Base-by-base conservation (phyloP, 2,113 vertebrate species). In the Serranochromis macrocephalus region DNA sequence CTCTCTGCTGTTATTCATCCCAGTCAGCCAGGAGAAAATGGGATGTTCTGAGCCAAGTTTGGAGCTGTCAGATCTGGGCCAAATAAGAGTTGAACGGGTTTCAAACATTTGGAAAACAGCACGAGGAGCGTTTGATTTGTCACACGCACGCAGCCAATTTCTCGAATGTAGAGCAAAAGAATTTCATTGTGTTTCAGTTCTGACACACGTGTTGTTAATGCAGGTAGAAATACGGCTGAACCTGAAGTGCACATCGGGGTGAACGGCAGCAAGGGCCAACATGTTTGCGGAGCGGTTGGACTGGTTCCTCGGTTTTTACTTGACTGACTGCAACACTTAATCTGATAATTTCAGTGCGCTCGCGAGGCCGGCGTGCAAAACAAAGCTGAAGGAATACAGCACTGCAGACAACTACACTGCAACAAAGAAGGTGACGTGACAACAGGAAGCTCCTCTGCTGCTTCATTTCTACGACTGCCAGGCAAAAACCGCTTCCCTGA, bases 61-160 rank as follows among this genome's bases (percentile, higher is more conserved):
- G 84, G 75, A 84, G 92, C 94, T 87, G 91, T 94, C 92, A 94
- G 93, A 95, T 88, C 90, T 88, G 87, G 86, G 91, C 93, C 95
- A 94, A 94, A 94, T 89, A 66, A 71, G 75, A 94, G 84, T 87
- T 94, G 94, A 95, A 94, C 8, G 55, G 88, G 68, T 94, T 95
- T 95, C 93, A 95, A 95, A 94, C 93, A 93, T 94, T 93, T 93
- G 92, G 88, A 91, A 88, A 93, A 85, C 90, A 92, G 92, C 87
- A 84, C 78, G 88, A 90, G 91, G 88, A 89, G 49, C 82, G 85
- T 94, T 94, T 94, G 88, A 92, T 95, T 94, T 90, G 82, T 94
- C 92, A 86, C 88, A 87, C 88, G 80, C 88, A 93, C 90, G 90
- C 75, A 71, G 89, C 83, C 88, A 90, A 89, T 89, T 90, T 89